phyloP scores from a whole-genome alignment of 1,140 invertebrate species.

The Euborellia annulipes region DNA sequence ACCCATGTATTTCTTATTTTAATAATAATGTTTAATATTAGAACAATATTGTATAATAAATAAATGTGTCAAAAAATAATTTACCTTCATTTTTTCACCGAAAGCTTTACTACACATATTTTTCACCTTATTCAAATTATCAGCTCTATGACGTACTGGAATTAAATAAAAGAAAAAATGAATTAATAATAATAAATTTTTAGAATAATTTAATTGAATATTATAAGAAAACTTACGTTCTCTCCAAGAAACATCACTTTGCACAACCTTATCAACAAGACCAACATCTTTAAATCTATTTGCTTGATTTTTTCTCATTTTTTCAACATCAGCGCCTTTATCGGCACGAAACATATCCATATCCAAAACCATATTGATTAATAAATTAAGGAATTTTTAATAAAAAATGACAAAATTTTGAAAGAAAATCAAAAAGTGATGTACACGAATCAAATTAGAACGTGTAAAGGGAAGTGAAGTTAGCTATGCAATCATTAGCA shows the following conservation, averaged over 20 bases:
- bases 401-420: too few species aligned
- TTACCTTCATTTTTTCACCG: slow-evolving; percentile 91
- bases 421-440: too few species aligned
- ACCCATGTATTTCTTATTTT: too few species aligned
- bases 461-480: too few species aligned
- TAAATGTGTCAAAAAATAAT: neutral
- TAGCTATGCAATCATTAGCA: too few species aligned
- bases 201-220: slow-evolving; percentile 5
- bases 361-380: slow-evolving; percentile 99
- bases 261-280: slow-evolving; percentile 82
- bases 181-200: neutral
- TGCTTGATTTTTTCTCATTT: slow-evolving; percentile 80
- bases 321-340: slow-evolving; percentile 84
- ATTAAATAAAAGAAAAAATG: slow-evolving; percentile 14
- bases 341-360: slow-evolving; percentile 91
- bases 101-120: slow-evolving; percentile 94
- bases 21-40: too few species aligned
- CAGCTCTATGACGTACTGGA: slow-evolving; percentile 65
- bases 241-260: slow-evolving; percentile 79
- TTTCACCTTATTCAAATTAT: slow-evolving; percentile 88
- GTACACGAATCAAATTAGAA: too few species aligned
- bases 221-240: slow-evolving; percentile 35
- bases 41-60: too few species aligned
- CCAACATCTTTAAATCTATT: slow-evolving; percentile 86
- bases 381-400: too few species aligned